Evolutionary conservation across 2,797 vertebrate species (phyloP), one percentile per base, ranked within the genome.

Genomic region (Lateolabrax maculatus): DNA sequence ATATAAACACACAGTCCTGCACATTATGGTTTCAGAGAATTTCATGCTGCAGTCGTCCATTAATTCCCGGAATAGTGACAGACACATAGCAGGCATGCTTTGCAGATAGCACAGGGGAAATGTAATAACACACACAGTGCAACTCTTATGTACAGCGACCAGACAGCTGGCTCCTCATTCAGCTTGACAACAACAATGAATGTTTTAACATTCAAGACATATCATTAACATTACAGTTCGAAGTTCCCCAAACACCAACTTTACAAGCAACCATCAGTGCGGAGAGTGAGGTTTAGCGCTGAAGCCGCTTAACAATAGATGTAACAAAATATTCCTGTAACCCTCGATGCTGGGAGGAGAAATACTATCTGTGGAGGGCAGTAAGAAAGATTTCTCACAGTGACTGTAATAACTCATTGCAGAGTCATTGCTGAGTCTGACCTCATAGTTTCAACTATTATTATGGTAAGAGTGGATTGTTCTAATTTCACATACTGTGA

Each of bases 321-420:
- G 85, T 83, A 83, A 85, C 67, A 31, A 53, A 87, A 90, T 90
- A 87, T 69, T 79, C 75, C 77, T 77, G 87, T 63, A 82, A 75
- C 63, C 74, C 53, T 65, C 27, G 2, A 41, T 23, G 48, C 71
- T 46, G 27, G 19, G 44, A 60, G 37, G 78, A 81, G 44, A 65
- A 67, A 80, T 64, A 75, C 79, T 48, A 74, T 63, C 73, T 37
- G 46, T 31, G 27, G 29, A 73, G 48, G 53, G 37, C 49, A 39
- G 60, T 46, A 6, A 21, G 66, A 57, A 51, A 39, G 57, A 68
- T 52, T 48, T 44, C 57, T 34, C 29, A 67, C 23, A 16, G 29
- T 44, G 29, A 64, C 34, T 49, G 10, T 57, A 77, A 82, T 65
- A 77, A 60, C 65, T 69, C 18, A 55, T 7, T n/a, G 61, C 51